phyloP scores from a whole-genome alignment of 2,888 invertebrate genomes.

The Cephus pulcher region DNA sequence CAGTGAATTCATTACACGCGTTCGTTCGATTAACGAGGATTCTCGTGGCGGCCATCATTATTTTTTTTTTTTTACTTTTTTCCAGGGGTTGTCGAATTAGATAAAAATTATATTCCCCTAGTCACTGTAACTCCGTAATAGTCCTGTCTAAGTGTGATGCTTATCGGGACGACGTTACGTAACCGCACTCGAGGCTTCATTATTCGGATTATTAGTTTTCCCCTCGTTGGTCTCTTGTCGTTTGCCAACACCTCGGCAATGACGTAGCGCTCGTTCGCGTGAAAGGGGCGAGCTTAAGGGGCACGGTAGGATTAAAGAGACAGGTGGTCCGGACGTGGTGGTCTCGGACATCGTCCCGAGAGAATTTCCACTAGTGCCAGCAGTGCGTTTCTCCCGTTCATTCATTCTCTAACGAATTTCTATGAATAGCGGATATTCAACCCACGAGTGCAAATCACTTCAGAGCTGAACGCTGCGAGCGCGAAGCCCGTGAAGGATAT shows the following conservation, averaged over 20 bases:
- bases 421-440: constrained; percentile 61
- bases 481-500: too few species aligned
- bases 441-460: neutral
- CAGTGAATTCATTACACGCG: neutral
- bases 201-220: neutral
- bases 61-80: too few species aligned
- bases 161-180: neutral
- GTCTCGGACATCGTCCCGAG: neutral
- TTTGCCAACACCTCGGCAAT: neutral
- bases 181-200: neutral
- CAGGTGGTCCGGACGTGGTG: constrained; percentile 56
- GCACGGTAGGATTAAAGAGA: constrained; percentile 50
- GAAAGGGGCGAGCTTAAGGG: constrained; percentile 18
- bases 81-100: neutral
- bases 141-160: neutral
- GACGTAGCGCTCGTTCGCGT: constrained; percentile 18
- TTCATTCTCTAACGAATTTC: constrained; percentile 18
- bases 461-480: neutral
- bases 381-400: neutral
- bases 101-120: neutral
- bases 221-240: neutral
- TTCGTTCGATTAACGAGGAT: neutral
- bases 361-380: neutral
- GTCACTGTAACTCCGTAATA: neutral
- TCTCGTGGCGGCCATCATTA: neutral